Conservation (phyloP, 2,888 invertebrate species). For the Hypselothyrea guttata region DNA sequence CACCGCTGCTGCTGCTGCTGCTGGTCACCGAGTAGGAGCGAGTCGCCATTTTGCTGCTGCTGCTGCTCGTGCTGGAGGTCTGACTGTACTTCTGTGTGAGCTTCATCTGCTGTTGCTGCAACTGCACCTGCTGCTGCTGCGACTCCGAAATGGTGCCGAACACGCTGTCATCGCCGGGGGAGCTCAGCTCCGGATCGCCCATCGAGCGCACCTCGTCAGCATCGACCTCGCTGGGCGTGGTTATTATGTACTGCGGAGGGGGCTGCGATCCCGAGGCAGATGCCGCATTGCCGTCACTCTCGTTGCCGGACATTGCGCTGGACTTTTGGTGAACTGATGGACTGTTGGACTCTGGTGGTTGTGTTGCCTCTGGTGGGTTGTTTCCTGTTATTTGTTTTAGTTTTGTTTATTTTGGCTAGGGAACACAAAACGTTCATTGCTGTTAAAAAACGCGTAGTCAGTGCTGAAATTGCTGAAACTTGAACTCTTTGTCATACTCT, state of each 20-base stretch:
- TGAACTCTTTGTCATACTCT: no score
- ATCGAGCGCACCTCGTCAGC: conserved; percentile 77
- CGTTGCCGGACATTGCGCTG: conserved; percentile 50
- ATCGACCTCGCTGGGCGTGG: conserved; percentile 81
- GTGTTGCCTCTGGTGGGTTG: not conserved
- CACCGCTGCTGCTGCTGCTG: conserved; percentile 55
- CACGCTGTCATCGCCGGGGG: conserved; percentile 52
- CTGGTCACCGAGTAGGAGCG: conserved; percentile 67
- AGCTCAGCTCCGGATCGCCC: conserved; percentile 59
- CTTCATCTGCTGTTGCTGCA: conserved; percentile 24
- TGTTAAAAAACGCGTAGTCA: conserved; percentile 10
- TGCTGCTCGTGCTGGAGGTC: conserved; percentile 49
- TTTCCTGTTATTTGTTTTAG: conserved; percentile 10
- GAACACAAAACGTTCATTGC: conserved; percentile 17
- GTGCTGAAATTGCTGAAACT: conserved; percentile 4
- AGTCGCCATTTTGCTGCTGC: conserved; percentile 66
- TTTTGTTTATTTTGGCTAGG: conserved; percentile 1
- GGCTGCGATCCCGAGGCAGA: conserved; percentile 41
- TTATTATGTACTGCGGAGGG: conserved; percentile 81
- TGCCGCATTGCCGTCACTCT: conserved; percentile 33
- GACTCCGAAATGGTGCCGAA: conserved; percentile 38
- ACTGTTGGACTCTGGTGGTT: no score
- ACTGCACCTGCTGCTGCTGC: conserved; percentile 28
- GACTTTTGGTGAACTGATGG: conserved; percentile 9
- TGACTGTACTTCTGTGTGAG: conserved; percentile 55